A percentile compares a stretch with the other conserved stretches of the same genome.
Evolutionary conservation across 1,140 invertebrate species (phyloP).

Genomic region (Subanguina moxae): DNA sequence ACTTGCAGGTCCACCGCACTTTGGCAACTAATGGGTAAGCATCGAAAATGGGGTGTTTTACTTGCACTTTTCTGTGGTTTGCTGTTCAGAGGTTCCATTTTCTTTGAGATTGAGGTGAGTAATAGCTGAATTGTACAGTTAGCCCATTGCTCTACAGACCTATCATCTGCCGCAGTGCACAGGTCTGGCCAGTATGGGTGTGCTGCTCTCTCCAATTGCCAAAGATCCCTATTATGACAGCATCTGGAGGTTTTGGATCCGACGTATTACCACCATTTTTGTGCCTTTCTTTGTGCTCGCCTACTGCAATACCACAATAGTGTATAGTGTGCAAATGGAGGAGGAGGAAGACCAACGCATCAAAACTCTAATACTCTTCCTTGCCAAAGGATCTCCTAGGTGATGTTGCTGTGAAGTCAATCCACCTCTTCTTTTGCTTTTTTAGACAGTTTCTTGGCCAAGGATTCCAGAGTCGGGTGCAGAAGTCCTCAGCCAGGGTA

Average conservation of each 20-base stretch:
- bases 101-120: slow-evolving; percentile 51
- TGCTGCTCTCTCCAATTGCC: slow-evolving; percentile 19
- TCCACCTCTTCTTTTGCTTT: slow-evolving; percentile 13
- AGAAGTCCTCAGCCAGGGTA: slow-evolving; percentile 25
- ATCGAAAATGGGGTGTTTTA: slow-evolving; percentile 35
- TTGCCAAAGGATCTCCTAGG: slow-evolving; percentile 30
- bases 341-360: slow-evolving; percentile 17
- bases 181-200: slow-evolving; percentile 34
- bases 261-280: slow-evolving; percentile 49
- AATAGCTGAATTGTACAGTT: background rate
- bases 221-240: slow-evolving; percentile 34
- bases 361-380: slow-evolving; percentile 40
- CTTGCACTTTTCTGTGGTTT: slow-evolving; percentile 37
- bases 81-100: slow-evolving; percentile 46
- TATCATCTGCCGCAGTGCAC: slow-evolving; percentile 17
- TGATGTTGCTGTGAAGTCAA: background rate
- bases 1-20: slow-evolving; percentile 21
- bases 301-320: slow-evolving; percentile 47
- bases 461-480: slow-evolving; percentile 39
- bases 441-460: slow-evolving; percentile 15
- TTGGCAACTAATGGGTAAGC: slow-evolving; percentile 20
- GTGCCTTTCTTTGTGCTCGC: slow-evolving; percentile 50
- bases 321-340: slow-evolving; percentile 40
- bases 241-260: slow-evolving; percentile 47
- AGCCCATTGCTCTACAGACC: background rate